phyloP scores from a whole-genome alignment of 2,113 vertebrate genomes.

The Silurus asotus region DNA sequence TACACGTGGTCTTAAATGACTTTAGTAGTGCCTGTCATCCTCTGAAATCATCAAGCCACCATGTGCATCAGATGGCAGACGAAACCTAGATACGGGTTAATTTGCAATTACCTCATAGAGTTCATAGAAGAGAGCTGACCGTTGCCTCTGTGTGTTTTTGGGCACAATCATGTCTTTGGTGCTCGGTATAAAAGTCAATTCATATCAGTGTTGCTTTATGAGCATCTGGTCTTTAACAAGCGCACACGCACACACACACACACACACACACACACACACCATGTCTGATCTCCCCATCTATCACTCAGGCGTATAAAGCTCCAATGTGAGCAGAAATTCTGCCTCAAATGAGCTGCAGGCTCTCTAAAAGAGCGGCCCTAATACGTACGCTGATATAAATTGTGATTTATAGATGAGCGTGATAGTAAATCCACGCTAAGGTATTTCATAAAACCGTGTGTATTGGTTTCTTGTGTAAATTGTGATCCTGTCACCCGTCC shows the following conservation, averaged over 20 bases:
- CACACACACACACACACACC: neutral
- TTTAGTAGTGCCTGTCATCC: neutral
- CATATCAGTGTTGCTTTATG: neutral
- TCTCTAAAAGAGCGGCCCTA: constrained; percentile 24
- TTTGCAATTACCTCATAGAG: neutral
- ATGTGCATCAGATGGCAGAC: neutral
- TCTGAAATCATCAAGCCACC: neutral
- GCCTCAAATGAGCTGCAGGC: constrained; percentile 37
- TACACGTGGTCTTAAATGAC: neutral
- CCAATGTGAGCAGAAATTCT: constrained; percentile 19
- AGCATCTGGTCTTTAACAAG: neutral
- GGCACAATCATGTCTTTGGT: neutral
- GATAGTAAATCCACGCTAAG: constrained; percentile 34
- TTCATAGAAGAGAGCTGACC: neutral
- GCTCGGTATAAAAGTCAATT: constrained; percentile 13
- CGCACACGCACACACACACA: neutral
- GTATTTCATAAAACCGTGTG: constrained; percentile 32
- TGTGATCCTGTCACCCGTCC: neutral
- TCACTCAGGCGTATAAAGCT: constrained; percentile 38
- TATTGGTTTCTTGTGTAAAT: constrained; percentile 13
- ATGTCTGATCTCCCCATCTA: constrained; percentile 31
- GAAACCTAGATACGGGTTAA: neutral
- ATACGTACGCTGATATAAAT: constrained; percentile 39
- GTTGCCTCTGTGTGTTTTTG: neutral
- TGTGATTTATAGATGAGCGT: constrained; percentile 47